A percentile compares a stretch with the other conserved stretches of the same genome.
Evolutionary conservation across 1,140 invertebrate species (phyloP).

Genomic region (Eufriesea mexicana): DNA sequence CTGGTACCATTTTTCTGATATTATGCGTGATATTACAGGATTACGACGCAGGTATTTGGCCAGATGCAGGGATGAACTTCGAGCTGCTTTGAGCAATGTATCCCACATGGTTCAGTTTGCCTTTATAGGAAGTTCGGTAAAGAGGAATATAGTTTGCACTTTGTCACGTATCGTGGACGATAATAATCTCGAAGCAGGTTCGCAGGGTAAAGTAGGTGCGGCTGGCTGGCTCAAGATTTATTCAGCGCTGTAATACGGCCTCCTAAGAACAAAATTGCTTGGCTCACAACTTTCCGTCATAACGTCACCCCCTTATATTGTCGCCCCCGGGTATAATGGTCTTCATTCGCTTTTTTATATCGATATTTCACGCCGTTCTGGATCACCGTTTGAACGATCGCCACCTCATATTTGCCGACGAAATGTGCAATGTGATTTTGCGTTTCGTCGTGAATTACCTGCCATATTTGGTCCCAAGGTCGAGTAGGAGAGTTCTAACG

Average conservation of each 20-base stretch:
- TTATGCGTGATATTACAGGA: too few relatives aligned
- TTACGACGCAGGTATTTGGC: neutral
- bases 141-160: conserved; percentile 38
- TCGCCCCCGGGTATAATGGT: conserved; percentile 41
- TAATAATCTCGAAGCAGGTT: conserved; percentile 48
- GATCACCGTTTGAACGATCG: neutral
- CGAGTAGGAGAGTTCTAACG: too few relatives aligned
- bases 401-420: neutral
- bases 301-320: conserved; percentile 32
- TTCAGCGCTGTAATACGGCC: conserved; percentile 41
- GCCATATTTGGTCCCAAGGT: neutral
- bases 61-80: too few relatives aligned
- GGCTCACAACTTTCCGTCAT: conserved; percentile 52
- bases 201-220: conserved; percentile 12
- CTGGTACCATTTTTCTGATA: too few relatives aligned
- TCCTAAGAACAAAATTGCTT: conserved; percentile 58
- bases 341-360: conserved; percentile 38
- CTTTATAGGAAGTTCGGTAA: neutral
- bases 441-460: neutral
- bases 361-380: conserved; percentile 29
- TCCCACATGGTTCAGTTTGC: neutral
- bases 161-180: conserved; percentile 47
- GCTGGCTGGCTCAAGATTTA: conserved; percentile 42
- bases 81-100: neutral
- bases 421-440: neutral